These are phyloP conservation scores for Amblyopsis hoosieri DNA, from an alignment of 2,797 vertebrate genomes.

Conservation along the genomic window DNA sequence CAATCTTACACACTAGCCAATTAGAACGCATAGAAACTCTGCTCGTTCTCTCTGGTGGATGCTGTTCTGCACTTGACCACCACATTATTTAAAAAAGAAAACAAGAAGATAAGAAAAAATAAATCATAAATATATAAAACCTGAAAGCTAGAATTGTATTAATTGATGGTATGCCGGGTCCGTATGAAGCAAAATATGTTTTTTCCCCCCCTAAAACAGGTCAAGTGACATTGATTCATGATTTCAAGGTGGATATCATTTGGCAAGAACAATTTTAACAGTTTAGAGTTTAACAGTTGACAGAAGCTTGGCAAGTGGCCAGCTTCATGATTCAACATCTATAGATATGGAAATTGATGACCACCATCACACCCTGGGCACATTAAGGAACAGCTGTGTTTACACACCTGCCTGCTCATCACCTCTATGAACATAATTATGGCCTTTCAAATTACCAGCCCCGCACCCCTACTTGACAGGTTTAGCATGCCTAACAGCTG, in stretches of 20 bases:
- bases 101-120: no score
- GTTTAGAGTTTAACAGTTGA: conserved; percentile 30
- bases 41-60: no score
- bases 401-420: conserved; percentile 70
- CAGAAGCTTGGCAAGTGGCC: conserved; percentile 41
- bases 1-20: background rate
- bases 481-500: conserved; percentile 54
- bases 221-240: conserved; percentile 39
- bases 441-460: conserved; percentile 65
- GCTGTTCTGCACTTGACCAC: no score
- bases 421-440: conserved; percentile 54
- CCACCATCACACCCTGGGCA: conserved; percentile 40
- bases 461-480: conserved; percentile 53
- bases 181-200: conserved; percentile 5
- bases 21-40: no score
- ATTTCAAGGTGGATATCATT: conserved; percentile 35
- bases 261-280: conserved; percentile 24
- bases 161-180: no score
- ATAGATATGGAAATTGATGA: conserved; percentile 70
- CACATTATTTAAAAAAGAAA: no score
- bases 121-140: no score
- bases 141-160: no score
- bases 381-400: conserved; percentile 72
- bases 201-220: background rate
- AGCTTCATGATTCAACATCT: conserved; percentile 36